Evolutionary conservation across 2,113 vertebrate genomes (phyloP), one percentile per base, ranked within the genome.

Genomic region (Perca fluviatilis): DNA sequence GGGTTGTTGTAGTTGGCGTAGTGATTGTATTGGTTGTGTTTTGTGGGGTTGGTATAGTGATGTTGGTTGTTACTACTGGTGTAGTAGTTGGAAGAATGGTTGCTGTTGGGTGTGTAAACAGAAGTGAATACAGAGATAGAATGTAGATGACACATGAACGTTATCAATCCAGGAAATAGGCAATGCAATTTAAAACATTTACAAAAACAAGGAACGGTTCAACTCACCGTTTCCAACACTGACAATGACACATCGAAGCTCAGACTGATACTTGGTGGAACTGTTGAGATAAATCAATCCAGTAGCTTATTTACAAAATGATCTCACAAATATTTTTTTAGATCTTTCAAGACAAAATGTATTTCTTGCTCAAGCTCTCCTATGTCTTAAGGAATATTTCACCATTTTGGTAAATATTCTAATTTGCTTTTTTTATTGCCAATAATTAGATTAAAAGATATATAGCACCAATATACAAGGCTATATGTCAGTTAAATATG

Each of bases 221-320:
- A 0, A 54, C 23, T 27, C 46, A 92, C 88, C 30, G 1, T 27
- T 30, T 76, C 30, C 73, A 49, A 89, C 73, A 0, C 0, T 83
- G 0, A 77, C 83, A 43, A 72, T 12, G n/a, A 92, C 64, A 27
- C 89, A 92, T 1, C 87, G 74, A 2, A 86, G 76, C 2, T 79
- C 80, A 0, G 89, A 91, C 10, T 88, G 57, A 47, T 69, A 89
- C n/a, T 50, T 85, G 0, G 0, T 0, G 6, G 15, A 10, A 21
- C 79, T 84, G 33, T 18, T 6, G 47, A 47, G 18, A 50, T 11
- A 50, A 56, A 77, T 12, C 0, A 10, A 23, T 16, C 18, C 19
- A 10, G 33, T 11, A 14, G 30, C 6, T 25, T 62, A 1, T 5
- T 43, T 9, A 51, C 11, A 27, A 23, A 47, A 46, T 57, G 1